These are phyloP conservation scores for Oscheius onirici DNA, from an alignment of 2,888 invertebrate species.

Conservation along the genomic window DNA sequence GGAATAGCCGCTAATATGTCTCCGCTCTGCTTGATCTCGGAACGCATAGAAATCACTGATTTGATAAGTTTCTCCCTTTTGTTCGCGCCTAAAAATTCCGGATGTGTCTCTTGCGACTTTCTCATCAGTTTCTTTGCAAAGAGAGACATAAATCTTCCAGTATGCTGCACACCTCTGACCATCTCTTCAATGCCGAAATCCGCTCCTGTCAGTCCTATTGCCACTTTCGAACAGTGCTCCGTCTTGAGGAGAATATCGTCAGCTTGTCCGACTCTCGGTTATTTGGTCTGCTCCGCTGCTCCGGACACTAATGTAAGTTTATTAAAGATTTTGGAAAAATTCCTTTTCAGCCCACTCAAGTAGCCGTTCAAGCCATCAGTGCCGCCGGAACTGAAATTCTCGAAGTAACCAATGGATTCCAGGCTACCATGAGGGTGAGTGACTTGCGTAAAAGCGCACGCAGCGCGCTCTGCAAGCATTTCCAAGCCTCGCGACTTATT, in stretches of 20 bases:
- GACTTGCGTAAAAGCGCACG: too few species aligned
- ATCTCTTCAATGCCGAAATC: not conserved
- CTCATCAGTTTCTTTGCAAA: too few species aligned
- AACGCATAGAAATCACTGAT: too few species aligned
- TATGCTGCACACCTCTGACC: slow-evolving; percentile 15
- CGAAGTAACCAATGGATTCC: not conserved
- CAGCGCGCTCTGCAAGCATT: not conserved
- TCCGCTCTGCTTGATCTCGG: too few species aligned
- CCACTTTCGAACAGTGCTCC: slow-evolving; percentile 17
- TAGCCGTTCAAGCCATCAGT: slow-evolving; percentile 25
- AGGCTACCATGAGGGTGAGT: slow-evolving; percentile 23
- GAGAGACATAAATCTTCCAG: not conserved
- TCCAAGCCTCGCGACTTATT: too few species aligned
- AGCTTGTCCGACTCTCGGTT: slow-evolving; percentile 10
- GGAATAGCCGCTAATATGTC: too few species aligned
- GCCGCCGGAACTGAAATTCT: not conserved
- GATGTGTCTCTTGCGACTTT: too few species aligned
- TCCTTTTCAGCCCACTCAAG: slow-evolving; percentile 21
- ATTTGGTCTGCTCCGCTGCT: slow-evolving; percentile 23
- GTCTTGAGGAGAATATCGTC: slow-evolving; percentile 13
- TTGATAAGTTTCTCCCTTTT: too few species aligned
- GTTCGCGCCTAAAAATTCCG: too few species aligned
- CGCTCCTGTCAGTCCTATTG: not conserved
- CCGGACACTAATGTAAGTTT: slow-evolving; percentile 23
- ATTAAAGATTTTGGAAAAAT: not conserved